Conservation (phyloP, 2,797 vertebrate species). For the Dromococcyx pavoninus region DNA sequence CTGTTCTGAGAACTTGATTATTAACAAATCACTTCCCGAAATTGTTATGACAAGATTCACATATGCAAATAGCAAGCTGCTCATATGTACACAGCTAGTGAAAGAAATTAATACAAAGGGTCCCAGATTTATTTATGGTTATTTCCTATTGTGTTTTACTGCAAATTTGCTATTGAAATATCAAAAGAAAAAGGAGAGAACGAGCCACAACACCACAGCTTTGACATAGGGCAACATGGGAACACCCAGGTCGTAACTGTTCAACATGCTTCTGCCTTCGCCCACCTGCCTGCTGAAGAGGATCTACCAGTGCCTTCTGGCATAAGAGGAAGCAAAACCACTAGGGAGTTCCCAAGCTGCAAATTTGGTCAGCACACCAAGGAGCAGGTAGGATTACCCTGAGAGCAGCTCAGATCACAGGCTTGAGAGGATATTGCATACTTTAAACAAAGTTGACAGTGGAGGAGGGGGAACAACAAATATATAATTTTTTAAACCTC, state of each 20-base stretch:
- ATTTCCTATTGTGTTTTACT: conserved; percentile 64
- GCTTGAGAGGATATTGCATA: neutral
- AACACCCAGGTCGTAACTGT: neutral
- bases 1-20: conserved; percentile 79
- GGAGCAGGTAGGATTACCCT: neutral
- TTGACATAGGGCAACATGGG: neutral
- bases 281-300: neutral
- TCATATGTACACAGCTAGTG: conserved; percentile 66
- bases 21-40: conserved; percentile 81
- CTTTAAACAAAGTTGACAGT: neutral
- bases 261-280: neutral
- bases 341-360: neutral
- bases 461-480: neutral
- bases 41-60: conserved; percentile 76
- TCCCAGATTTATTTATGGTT: conserved; percentile 67
- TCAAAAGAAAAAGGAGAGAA: neutral
- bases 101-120: conserved; percentile 71
- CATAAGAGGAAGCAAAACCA: neutral
- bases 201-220: neutral
- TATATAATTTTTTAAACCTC: neutral
- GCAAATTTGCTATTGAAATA: conserved; percentile 55
- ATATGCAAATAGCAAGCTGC: conserved; percentile 75
- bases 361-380: neutral
- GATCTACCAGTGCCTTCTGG: neutral
- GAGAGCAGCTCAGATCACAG: neutral